phyloP scores from a whole-genome alignment of 1,140 invertebrate genomes.

The Drosophila serrata region DNA sequence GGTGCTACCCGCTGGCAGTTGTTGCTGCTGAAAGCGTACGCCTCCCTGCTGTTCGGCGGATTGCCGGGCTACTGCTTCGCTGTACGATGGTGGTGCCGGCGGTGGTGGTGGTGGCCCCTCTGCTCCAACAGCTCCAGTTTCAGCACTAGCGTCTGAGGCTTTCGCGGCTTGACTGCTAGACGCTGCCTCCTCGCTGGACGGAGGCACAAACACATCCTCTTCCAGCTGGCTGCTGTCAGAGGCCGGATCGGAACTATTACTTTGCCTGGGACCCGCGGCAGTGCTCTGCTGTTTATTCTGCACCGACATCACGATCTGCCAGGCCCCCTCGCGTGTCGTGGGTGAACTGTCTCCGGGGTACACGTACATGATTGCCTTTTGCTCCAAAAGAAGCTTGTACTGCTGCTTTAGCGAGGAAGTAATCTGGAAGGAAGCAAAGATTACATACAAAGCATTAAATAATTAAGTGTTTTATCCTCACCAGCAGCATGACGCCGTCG shows the following conservation, averaged over 20 bases:
- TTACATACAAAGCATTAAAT: not conserved
- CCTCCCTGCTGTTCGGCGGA: conserved; percentile 24
- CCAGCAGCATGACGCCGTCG: conserved; percentile 89
- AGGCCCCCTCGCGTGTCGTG: conserved; percentile 74
- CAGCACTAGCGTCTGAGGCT: conserved; percentile 18
- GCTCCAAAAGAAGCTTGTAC: conserved; percentile 89
- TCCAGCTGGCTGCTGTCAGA: conserved; percentile 77
- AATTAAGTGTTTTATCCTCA: conserved; percentile 65
- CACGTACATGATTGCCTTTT: conserved; percentile 87
- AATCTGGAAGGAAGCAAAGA: conserved; percentile 86
- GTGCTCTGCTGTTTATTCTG: conserved; percentile 50
- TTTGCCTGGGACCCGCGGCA: conserved; percentile 56
- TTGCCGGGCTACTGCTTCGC: conserved; percentile 48
- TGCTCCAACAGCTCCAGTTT: not conserved
- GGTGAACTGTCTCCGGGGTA: conserved; percentile 86
- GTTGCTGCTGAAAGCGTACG: conserved; percentile 72
- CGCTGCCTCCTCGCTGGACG: conserved; percentile 56
- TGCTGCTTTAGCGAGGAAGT: conserved; percentile 88
- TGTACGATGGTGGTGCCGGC: conserved; percentile 64
- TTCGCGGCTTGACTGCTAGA: conserved; percentile 33
- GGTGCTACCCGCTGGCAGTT: conserved; percentile 60
- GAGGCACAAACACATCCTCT: conserved; percentile 77
- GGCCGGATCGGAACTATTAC: conserved; percentile 80
- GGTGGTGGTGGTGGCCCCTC: conserved; percentile 24
- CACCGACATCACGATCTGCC: conserved; percentile 84